Conservation (phyloP, 2,888 invertebrate species). For the Eubasilissa splendida region DNA sequence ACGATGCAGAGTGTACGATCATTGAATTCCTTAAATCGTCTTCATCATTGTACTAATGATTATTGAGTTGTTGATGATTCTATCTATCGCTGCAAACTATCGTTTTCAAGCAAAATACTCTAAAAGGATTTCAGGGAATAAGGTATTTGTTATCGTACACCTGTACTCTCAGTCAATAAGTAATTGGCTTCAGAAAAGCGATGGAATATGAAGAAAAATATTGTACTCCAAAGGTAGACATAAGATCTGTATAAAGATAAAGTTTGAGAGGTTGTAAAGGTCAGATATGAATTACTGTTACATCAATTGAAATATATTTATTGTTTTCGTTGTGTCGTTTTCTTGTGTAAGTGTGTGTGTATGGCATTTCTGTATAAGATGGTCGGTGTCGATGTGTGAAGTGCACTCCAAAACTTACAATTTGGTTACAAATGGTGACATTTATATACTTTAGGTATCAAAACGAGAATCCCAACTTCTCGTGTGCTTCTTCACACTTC, state of each 20-base stretch:
- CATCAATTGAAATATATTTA: conserved; percentile 26
- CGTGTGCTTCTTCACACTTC: background rate
- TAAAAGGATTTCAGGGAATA: background rate
- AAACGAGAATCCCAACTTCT: no score
- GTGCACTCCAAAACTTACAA: background rate
- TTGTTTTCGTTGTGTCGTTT: conserved; percentile 28
- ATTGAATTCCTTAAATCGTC: no score
- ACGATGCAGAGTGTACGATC: background rate
- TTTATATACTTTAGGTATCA: no score
- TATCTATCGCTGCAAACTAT: background rate
- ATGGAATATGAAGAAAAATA: conserved; percentile 27
- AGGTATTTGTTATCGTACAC: background rate
- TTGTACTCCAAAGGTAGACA: background rate
- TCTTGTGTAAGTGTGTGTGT: conserved; percentile 36
- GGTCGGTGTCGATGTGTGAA: background rate
- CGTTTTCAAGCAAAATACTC: background rate
- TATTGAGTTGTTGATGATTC: background rate
- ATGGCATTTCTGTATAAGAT: conserved; percentile 34
- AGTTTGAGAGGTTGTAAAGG: background rate
- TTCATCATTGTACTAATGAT: background rate
- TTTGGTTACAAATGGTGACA: no score
- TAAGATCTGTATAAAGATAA: conserved; percentile 17
- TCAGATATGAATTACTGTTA: conserved; percentile 22
- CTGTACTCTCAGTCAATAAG: background rate
- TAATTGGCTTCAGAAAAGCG: background rate